These are phyloP conservation scores for Ammospiza caudacuta DNA, from an alignment of 2,113 vertebrate genomes.

Conservation along the genomic window DNA sequence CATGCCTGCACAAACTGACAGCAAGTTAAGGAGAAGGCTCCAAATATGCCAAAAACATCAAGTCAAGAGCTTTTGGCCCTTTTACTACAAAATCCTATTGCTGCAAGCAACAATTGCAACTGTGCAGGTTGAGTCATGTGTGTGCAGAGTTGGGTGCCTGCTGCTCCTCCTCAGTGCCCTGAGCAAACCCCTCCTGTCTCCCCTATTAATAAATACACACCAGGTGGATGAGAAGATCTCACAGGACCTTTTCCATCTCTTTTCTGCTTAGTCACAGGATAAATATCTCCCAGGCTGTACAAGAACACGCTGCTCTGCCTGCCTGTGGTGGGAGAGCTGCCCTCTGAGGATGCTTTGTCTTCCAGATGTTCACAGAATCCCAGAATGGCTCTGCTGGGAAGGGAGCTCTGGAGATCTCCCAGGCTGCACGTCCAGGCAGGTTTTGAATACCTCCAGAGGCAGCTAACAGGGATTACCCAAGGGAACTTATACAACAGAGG, in stretches of 20 bases:
- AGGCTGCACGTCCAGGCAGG: neutral
- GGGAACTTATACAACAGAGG: neutral
- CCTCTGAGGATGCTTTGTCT: neutral
- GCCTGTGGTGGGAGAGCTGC: neutral
- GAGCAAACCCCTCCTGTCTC: neutral
- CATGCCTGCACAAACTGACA: neutral
- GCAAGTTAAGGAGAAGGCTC: neutral
- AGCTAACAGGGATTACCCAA: neutral
- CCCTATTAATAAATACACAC: neutral
- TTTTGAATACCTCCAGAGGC: neutral
- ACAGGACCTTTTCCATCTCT: constrained; percentile 57
- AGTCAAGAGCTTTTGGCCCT: neutral
- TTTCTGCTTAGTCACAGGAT: constrained; percentile 59
- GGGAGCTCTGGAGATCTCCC: neutral
- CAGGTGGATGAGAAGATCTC: constrained; percentile 31
- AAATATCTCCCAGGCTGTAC: constrained; percentile 3
- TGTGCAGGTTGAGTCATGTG: rapidly evolving
- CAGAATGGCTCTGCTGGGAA: neutral
- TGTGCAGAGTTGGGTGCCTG: neutral
- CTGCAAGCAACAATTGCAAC: neutral
- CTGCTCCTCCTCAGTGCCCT: neutral
- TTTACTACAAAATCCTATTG: neutral
- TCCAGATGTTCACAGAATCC: neutral
- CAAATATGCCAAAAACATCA: neutral
- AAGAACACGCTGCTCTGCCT: neutral